Base-by-base conservation (phyloP, 2,888 invertebrate genomes). In the Dysmachus trigonus region DNA sequence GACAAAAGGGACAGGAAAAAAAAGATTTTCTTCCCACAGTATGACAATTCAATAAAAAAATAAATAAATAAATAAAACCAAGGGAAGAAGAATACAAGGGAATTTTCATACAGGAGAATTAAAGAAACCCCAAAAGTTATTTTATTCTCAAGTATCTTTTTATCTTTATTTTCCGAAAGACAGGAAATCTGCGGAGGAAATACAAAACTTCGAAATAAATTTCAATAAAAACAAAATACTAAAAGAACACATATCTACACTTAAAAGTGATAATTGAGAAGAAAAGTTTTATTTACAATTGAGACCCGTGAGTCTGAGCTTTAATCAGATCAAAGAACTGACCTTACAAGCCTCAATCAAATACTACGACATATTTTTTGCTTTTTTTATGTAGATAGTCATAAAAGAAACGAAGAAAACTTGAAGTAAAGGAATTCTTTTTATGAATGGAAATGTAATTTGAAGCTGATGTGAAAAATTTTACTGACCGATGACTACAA, bases 401-500 rank as follows among this genome's bases (percentile, higher is more conserved):
- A n/a, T n/a, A 41, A 13, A 41, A 7, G 10, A 41, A 41, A 41
- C 2, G 30, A 22, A 41, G 10, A 27, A 30, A 6, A n/a, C 31
- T 7, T 74, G 38, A 22, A 77, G 22, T 35, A 76, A 35, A 38
- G 2, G 41, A 76, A 33, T 41, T 8, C 7, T 22, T 22, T 15
- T 38, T 41, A 18, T n/a, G 81, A 82, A 77, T 33, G 33, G 81
- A 62, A 62, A 62, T 10, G 62, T 62, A 82, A 82, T 82, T 62
- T 18, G 81, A 82, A 62, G 62, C 81, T 18, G 53, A 30, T 82
- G 81, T 35, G 81, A 82, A 82, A 62, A 53, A 31, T 62, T 62
- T 41, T 10, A 1, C 22, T 53, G 18, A 22, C 30, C 31, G 74
- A 62, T 62, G 62, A 22, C 7, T 62, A 22, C 22, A 10, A 10